Base-by-base conservation (phyloP, 2,113 vertebrate species). In the Dunckerocampus dactyliophorus region DNA sequence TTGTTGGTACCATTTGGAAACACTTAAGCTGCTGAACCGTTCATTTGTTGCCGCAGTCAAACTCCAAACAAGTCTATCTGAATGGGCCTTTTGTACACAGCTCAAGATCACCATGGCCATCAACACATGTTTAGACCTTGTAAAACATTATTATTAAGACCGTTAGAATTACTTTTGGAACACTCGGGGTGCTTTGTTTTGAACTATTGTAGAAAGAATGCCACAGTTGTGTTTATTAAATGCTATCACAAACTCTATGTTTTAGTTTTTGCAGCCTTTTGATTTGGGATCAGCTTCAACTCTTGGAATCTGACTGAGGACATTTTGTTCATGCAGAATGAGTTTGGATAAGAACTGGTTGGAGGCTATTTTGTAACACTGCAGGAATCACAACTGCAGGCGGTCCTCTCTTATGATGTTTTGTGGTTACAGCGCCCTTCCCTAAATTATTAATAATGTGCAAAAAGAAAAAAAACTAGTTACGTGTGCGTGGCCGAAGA, bases 1-100 rank as follows among this genome's bases (percentile, higher is more conserved):
- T 56, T 49, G 31, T 64, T 47, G 19, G 11, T 28, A 17, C 12
- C 49, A 74, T 78, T 75, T 74, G 70, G 66, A 77, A 79, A 65
- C 59, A 71, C 45, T 78, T 77, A 61, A 61, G 63, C 51, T 49
- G 21, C 37, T n/a, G 52, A 79, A 49, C 52, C 76, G 62, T 55
- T 72, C 34, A 34, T 51, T 66, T 60, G 28, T 49, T 62, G 39
- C 28, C 16, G 9, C 13, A 62, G 47, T 67, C 47, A 55, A 51
- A 46, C 59, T 66, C 47, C 52, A 66, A 72, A 75, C 46, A 76
- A 51, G 12, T 50, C 15, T 48, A 59, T 42, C 65, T 66, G 49
- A 75, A 81, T 51, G 46, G 76, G 28, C 15, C 39, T 68, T 66
- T 62, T 74, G 60, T 72, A 48, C 43, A 48, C 59, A 16, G 46